Evolutionary conservation across 2,113 vertebrate species (phyloP), one percentile per base, ranked within the genome.

Genomic region (Calonectris borealis): DNA sequence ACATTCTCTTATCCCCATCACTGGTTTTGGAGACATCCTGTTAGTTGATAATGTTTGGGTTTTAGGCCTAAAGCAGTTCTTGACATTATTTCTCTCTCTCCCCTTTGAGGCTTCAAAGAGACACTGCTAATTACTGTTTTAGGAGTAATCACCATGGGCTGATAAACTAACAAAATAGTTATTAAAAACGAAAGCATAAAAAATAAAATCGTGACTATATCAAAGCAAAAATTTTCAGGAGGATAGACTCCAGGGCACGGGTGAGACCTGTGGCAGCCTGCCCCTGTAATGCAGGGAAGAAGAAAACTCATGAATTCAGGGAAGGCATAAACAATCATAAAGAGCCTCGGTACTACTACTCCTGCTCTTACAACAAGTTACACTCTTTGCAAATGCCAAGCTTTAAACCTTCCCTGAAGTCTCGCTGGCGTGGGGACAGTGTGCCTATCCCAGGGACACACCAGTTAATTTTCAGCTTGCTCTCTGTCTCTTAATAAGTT

Each of bases 331-430:
- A 22, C 4, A 71, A 14, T 11, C 25, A 58, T 29, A 36, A 93
- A 36, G 16, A 61, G 9, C 25, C 36, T 85, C 1, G 2, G 4
- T 61, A 13, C 27, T 36, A 25, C 17, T 40, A 5, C 16, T 91
- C 38, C 46, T 51, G 19, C 7, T 79, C 24, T 52, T 42, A 40
- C 3, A 81, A 27, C 10, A 44, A 48, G 29, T 55, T 71, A 25
- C 6, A 55, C 5, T 17, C 25, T n/a, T 52, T 44, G 26, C 10
- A 69, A 61, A 72, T 32, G 22, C 10, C 0, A 0, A 82, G 44
- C 11, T 77, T 83, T 32, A 69, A 24, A 14, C 38, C 16, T 84
- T 42, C 13, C 5, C 17, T 44, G 27, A 79, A 46, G 19, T 72
- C 31, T 66, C 51, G 22, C 20, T 58, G 27, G 14, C 42, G 5